These are phyloP conservation scores for Saccostrea echinata DNA, from an alignment of 1,140 invertebrate species.

Conservation along the genomic window DNA sequence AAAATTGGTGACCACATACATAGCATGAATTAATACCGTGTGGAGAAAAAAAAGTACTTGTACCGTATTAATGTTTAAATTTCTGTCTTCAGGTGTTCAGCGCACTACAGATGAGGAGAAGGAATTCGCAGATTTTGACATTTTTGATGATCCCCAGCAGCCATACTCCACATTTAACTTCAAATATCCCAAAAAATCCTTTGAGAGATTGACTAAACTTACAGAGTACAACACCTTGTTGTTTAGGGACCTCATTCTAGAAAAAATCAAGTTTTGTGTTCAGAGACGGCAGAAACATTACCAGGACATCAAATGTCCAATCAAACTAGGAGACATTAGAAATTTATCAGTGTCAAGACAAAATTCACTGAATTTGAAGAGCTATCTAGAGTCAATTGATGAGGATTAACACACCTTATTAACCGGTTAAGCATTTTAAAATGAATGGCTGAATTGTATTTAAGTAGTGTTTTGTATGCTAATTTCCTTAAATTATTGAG, in stretches of 20 bases:
- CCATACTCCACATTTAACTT: constrained; percentile 81
- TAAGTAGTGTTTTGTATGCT: not conserved
- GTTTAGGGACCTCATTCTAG: constrained; percentile 74
- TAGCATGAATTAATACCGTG: too few species aligned
- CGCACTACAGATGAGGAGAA: constrained; percentile 79
- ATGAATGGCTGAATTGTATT: not conserved
- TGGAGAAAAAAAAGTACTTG: too few species aligned
- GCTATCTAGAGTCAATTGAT: constrained; percentile 16
- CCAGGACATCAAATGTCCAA: constrained; percentile 57
- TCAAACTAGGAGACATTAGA: constrained; percentile 62
- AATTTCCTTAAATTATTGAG: not conserved
- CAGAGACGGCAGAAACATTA: constrained; percentile 55
- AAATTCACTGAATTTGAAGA: not conserved
- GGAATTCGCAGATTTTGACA: constrained; percentile 80
- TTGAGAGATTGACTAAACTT: constrained; percentile 78
- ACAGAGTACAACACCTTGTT: constrained; percentile 80
- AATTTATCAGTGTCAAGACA: constrained; percentile 56
- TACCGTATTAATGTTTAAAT: too few species aligned
- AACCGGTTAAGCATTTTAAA: not conserved
- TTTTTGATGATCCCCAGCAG: constrained; percentile 79
- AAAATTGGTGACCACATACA: too few species aligned
- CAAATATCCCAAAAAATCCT: constrained; percentile 77
- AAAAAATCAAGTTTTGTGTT: constrained; percentile 63
- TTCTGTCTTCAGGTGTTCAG: constrained; percentile 64
- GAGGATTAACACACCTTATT: not conserved